Percentiles rank a stretch among this genome's conserved stretches.
Conservation (phyloP, 2,113 vertebrate species). For the Neogale vison region DNA sequence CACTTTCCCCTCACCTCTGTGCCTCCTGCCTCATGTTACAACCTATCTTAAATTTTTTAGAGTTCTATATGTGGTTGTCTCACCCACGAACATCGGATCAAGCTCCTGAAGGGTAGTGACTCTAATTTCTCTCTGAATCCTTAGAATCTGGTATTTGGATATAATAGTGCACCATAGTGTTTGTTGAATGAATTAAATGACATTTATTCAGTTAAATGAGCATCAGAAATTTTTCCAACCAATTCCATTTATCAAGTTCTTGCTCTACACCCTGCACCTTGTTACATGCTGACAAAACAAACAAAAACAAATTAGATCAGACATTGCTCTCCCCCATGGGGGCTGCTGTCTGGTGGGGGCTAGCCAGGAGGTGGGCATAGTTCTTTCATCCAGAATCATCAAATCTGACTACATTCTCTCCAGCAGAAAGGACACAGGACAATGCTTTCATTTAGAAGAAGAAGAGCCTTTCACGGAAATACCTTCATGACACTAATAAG, state of each 20-base stretch:
- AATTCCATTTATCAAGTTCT: neutral
- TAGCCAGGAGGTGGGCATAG: neutral
- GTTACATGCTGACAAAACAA: neutral
- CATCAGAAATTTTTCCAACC: neutral
- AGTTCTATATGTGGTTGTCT: accelerated
- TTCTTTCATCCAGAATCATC: neutral
- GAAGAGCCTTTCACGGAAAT: neutral
- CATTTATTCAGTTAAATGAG: neutral
- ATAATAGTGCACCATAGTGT: neutral
- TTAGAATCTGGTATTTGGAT: neutral
- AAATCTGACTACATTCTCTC: neutral
- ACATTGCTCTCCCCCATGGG: neutral
- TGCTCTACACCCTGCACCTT: neutral
- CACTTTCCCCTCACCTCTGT: accelerated
- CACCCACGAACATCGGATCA: neutral
- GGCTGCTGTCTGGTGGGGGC: neutral
- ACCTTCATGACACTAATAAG: neutral
- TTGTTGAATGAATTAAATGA: neutral
- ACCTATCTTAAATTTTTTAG: neutral
- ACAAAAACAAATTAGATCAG: neutral
- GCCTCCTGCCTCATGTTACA: neutral
- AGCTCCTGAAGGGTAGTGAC: neutral
- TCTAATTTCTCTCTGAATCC: neutral
- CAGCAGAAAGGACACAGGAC: neutral
- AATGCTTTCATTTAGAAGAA: neutral